phyloP scores from a whole-genome alignment of 2,797 vertebrate genomes.

The Parotocinclus haroldoi region DNA sequence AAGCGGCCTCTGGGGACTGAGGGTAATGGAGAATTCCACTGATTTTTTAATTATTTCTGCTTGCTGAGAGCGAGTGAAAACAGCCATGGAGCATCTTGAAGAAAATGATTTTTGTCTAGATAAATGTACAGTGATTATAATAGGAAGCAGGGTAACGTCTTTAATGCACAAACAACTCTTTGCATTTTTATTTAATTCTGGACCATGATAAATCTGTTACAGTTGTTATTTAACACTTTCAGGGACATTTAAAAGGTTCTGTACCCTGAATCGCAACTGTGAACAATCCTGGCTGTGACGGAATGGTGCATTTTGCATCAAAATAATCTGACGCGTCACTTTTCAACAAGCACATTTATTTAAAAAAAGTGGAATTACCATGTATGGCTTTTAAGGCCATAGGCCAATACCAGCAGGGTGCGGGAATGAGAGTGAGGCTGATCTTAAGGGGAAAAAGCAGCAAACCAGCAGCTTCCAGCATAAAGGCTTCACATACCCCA shows the following conservation, averaged over 20 bases:
- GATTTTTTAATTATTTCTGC: neutral
- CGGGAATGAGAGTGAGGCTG: slow-evolving; percentile 18
- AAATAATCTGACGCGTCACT: slow-evolving; percentile 5
- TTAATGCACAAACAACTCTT: too few relatives aligned
- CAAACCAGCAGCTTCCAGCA: slow-evolving; percentile 31
- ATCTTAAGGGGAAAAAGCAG: slow-evolving; percentile 10
- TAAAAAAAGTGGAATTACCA: neutral
- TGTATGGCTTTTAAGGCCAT: slow-evolving; percentile 29
- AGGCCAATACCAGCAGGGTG: slow-evolving; percentile 21
- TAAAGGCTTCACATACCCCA: neutral
- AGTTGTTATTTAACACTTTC: too few relatives aligned
- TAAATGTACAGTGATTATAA: neutral
- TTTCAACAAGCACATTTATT: neutral
- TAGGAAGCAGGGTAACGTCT: slow-evolving; percentile 15
- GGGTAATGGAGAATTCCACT: slow-evolving; percentile 34
- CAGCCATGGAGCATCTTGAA: neutral
- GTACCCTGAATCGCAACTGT: too few relatives aligned
- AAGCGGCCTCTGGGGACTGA: slow-evolving; percentile 38
- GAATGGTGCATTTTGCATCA: neutral
- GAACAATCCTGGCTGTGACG: too few relatives aligned
- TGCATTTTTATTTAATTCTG: too few relatives aligned
- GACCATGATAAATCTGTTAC: too few relatives aligned
- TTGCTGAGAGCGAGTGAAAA: neutral
- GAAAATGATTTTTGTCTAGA: too few relatives aligned
- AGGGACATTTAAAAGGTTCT: too few relatives aligned